phyloP scores from a whole-genome alignment of 1,140 invertebrate species.

The Meloidogyne floridensis region DNA sequence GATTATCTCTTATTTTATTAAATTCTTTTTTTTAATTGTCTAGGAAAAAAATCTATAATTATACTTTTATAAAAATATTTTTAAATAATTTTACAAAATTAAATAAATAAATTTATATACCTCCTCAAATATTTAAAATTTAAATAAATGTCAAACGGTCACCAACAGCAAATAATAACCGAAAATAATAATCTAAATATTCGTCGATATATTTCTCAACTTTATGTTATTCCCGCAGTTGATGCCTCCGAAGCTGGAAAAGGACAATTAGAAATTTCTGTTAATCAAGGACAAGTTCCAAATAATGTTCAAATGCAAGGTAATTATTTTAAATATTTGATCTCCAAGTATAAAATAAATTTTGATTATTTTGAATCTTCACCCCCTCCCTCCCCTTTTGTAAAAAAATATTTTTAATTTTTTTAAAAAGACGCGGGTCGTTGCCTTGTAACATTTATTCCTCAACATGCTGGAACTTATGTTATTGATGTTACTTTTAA shows the following conservation, averaged over 20 bases:
- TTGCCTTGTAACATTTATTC: slow-evolving; percentile 91
- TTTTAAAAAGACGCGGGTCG: slow-evolving; percentile 76
- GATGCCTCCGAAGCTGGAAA: slow-evolving; percentile 93
- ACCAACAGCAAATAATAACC: neutral
- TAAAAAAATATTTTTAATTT: neutral
- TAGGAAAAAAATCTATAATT: too few relatives aligned
- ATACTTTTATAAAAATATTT: too few relatives aligned
- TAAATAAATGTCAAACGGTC: neutral
- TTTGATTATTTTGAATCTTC: too few relatives aligned
- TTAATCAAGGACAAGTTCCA: slow-evolving; percentile 94
- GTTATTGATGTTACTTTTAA: slow-evolving; percentile 98
- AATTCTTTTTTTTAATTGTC: too few relatives aligned
- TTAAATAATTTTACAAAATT: too few relatives aligned
- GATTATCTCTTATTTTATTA: too few relatives aligned
- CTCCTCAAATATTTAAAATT: neutral
- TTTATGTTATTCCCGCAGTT: slow-evolving; percentile 72
- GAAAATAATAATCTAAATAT: neutral
- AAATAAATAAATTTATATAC: neutral
- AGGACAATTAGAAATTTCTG: slow-evolving; percentile 93
- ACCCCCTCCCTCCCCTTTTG: too few relatives aligned
- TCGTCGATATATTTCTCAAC: slow-evolving; percentile 59
- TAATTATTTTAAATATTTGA: neutral
- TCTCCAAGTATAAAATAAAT: too few relatives aligned
- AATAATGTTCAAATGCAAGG: slow-evolving; percentile 90
- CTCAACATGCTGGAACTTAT: slow-evolving; percentile 74